These are phyloP conservation scores for Halocaridina rubra DNA, from an alignment of 2,888 invertebrate genomes.

Conservation along the genomic window DNA sequence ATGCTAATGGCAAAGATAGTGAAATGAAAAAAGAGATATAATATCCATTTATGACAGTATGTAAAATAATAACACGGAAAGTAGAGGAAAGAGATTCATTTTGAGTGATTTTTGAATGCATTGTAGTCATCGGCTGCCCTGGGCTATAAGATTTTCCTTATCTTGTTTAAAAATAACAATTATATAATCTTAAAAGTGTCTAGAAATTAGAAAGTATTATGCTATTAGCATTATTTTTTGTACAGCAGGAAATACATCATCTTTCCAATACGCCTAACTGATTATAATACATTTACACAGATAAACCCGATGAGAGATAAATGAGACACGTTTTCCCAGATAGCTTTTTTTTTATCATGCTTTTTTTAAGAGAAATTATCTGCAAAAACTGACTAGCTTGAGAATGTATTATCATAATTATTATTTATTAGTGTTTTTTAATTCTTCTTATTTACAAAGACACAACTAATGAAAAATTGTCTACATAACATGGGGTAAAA, in stretches of 20 bases:
- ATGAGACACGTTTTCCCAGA: neutral
- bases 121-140: neutral
- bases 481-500: too few species aligned
- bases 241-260: too few species aligned
- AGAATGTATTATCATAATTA: constrained; percentile 7
- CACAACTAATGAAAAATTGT: too few species aligned
- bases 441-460: constrained; percentile 29
- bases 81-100: neutral
- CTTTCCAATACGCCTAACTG: neutral
- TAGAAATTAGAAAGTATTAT: too few species aligned
- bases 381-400: constrained; percentile 55
- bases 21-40: neutral
- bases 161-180: neutral
- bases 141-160: neutral
- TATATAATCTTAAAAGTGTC: neutral
- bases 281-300: neutral
- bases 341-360: neutral
- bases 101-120: neutral
- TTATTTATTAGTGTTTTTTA: neutral
- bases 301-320: neutral
- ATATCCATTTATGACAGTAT: neutral
- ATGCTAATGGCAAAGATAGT: neutral
- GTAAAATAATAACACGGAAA: too few species aligned
- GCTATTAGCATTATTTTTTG: neutral
- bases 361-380: constrained; percentile 14